phyloP scores from a whole-genome alignment of 2,113 vertebrate species.

The Elephantulus edwardii region DNA sequence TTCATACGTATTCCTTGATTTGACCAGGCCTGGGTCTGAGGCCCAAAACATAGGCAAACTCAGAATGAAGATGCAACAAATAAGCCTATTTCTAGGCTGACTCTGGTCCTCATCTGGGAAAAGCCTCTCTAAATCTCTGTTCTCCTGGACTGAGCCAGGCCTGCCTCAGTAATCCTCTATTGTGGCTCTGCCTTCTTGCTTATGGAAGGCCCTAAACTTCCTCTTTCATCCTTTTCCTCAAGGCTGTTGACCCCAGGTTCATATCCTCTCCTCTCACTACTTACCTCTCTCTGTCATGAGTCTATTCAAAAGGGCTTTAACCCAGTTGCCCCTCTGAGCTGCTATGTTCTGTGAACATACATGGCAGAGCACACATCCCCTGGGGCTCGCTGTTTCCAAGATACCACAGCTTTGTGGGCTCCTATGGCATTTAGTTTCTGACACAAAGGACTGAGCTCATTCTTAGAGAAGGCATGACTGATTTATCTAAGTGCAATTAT shows the following conservation, averaged over 20 bases:
- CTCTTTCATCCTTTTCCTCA: not conserved
- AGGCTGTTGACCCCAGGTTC: not conserved
- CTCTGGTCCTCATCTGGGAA: not conserved
- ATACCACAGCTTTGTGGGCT: not conserved
- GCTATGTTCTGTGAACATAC: not conserved
- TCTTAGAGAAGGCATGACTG: not conserved
- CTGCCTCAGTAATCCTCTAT: too few relatives aligned
- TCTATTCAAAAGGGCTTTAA: not conserved
- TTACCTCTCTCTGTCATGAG: not conserved
- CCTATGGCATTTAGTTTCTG: not conserved
- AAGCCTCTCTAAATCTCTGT: not conserved
- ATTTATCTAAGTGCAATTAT: not conserved
- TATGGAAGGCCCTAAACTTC: not conserved
- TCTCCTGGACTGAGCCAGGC: not conserved
- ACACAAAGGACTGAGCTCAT: not conserved
- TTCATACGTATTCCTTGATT: not conserved
- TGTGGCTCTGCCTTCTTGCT: not conserved
- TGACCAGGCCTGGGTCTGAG: not conserved
- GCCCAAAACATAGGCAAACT: not conserved
- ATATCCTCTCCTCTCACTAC: not conserved
- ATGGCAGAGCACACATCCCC: not conserved
- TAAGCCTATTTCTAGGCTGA: not conserved
- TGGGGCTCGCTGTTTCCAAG: not conserved
- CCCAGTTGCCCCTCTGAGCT: not conserved
- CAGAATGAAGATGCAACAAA: not conserved